phyloP scores from a whole-genome alignment of 2,888 invertebrate species.

The Microctonus aethiopoides region DNA sequence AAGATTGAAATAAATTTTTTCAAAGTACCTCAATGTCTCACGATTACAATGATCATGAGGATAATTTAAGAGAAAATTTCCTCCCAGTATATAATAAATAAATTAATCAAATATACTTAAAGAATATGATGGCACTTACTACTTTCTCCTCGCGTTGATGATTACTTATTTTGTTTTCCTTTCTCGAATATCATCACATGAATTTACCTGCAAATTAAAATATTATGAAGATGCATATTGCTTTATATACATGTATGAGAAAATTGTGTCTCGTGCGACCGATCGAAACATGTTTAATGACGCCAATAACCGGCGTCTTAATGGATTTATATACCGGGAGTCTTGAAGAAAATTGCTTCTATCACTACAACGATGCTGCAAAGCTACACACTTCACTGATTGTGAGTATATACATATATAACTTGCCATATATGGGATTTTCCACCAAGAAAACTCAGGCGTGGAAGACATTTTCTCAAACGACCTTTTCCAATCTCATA shows the following conservation, averaged over 20 bases:
- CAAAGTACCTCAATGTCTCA: too few relatives aligned
- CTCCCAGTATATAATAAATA: too few relatives aligned
- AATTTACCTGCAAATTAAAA: too few relatives aligned
- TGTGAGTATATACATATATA: neutral
- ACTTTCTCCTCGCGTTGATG: neutral
- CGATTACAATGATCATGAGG: too few relatives aligned
- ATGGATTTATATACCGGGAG: constrained; percentile 14
- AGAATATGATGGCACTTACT: neutral
- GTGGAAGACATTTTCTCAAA: constrained; percentile 21
- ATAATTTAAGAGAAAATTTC: too few relatives aligned
- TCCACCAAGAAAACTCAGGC: neutral
- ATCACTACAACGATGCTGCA: neutral
- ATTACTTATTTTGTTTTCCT: too few relatives aligned
- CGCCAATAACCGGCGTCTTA: constrained; percentile 1
- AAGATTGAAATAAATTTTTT: too few relatives aligned
- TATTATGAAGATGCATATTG: too few relatives aligned
- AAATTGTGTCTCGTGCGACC: neutral
- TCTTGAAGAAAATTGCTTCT: constrained; percentile 16
- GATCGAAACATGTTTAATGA: neutral
- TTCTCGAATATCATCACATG: too few relatives aligned
- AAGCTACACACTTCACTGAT: neutral
- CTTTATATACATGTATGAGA: too few relatives aligned
- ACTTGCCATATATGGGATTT: too few relatives aligned
- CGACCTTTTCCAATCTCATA: constrained; percentile 36
- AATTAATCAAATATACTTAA: too few relatives aligned